These are phyloP conservation scores for Plagodis pulveraria DNA, from an alignment of 2,888 invertebrate genomes.

Conservation along the genomic window DNA sequence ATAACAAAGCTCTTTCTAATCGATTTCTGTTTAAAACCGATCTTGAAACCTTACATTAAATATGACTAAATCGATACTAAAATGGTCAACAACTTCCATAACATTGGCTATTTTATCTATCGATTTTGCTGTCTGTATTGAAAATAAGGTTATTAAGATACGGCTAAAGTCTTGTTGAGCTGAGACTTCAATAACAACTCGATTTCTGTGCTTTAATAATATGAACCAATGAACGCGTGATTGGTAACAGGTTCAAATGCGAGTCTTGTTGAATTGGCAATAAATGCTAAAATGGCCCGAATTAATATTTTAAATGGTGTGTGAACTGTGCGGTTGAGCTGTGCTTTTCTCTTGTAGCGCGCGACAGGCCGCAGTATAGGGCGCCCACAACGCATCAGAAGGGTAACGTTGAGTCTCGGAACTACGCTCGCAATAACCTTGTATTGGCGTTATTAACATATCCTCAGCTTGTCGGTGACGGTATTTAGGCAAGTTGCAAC, in stretches of 20 bases:
- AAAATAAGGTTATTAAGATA: constrained; percentile 9
- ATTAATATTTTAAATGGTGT: constrained; percentile 55
- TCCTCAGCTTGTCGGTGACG: constrained; percentile 66
- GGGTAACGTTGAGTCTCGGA: constrained; percentile 74
- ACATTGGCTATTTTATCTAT: constrained; percentile 1
- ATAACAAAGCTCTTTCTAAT: constrained; percentile 41
- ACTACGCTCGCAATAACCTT: constrained; percentile 64
- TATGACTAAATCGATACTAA: constrained; percentile 3
- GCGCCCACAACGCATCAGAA: constrained; percentile 78
- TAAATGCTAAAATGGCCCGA: constrained; percentile 40
- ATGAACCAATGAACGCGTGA: constrained; percentile 15
- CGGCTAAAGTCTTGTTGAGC: constrained; percentile 12
- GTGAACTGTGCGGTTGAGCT: constrained; percentile 75
- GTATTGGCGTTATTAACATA: constrained; percentile 69
- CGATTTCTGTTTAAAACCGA: constrained; percentile 19
- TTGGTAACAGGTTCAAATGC: constrained; percentile 26
- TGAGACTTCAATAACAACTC: constrained; percentile 21
- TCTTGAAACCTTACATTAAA: constrained; percentile 10
- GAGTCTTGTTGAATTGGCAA: constrained; percentile 36
- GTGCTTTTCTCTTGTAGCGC: constrained; percentile 79
- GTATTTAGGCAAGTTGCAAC: constrained; percentile 73
- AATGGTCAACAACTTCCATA: not conserved
- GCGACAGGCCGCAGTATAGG: constrained; percentile 72
- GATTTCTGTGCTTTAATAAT: constrained; percentile 39
- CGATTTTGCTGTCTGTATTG: constrained; percentile 1